These are phyloP conservation scores for Amyelois transitella DNA, from an alignment of 1,140 invertebrate species.

Conservation along the genomic window DNA sequence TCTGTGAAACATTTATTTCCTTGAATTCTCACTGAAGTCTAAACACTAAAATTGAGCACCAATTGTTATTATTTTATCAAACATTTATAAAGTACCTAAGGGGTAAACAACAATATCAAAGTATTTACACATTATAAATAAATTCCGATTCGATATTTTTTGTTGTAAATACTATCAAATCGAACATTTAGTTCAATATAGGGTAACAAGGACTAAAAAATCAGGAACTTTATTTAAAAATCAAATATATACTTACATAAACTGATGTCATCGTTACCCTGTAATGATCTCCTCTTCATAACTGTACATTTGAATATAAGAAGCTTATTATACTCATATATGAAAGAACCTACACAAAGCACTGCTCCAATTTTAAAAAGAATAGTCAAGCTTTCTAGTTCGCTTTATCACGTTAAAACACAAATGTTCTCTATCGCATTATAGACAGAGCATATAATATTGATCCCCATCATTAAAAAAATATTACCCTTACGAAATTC, in stretches of 20 bases:
- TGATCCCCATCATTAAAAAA: too few species aligned
- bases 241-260: constrained; percentile 7
- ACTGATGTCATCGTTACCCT: constrained; percentile 35
- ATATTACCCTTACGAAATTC: too few species aligned
- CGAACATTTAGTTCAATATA: constrained; percentile 22
- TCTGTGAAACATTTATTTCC: not conserved
- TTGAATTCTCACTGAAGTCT: constrained; percentile 7
- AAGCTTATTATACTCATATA: not conserved
- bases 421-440: too few species aligned
- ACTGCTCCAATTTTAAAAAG: too few species aligned
- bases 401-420: too few species aligned
- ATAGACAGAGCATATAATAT: too few species aligned
- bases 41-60: constrained; percentile 42
- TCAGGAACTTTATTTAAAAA: constrained; percentile 1
- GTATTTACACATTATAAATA: not conserved
- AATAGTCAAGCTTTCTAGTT: too few species aligned
- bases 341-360: too few species aligned
- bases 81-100: not conserved
- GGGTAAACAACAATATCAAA: not conserved
- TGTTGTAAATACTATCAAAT: constrained; percentile 23
- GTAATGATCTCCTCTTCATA: too few species aligned
- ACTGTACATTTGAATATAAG: not conserved
- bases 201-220: constrained; percentile 31
- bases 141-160: not conserved
- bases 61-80: not conserved